Evolutionary conservation across 2,113 vertebrate genomes (phyloP), one percentile per base, ranked within the genome.

Genomic region (Platycercus adscitus): DNA sequence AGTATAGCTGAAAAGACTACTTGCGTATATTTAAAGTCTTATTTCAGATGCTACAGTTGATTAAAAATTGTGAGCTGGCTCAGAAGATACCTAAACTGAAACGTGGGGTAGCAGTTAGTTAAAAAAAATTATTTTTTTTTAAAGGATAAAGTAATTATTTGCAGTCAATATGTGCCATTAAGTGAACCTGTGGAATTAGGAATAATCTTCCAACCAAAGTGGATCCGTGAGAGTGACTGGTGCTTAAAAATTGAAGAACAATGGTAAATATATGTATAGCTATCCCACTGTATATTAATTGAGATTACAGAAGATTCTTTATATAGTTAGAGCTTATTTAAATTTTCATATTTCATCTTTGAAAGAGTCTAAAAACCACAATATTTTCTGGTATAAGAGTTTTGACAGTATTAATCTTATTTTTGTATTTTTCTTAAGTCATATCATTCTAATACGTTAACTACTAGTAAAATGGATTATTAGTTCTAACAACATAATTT

Each of bases 381-480:
- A 97, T 99, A 99, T 99, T 99, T 99, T 99, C 98, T 99, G 99
- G 98, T 99, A 99, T 98, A 98, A 98, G 98, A 98, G 97, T 98
- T 98, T 99, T 99, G 98, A 99, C 99, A 99, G 99, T 99, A 99
- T 99, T 99, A 99, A 99, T 99, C 99, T 99, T 99, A 99, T 99
- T 99, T 99, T 99, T 99, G 98, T 99, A 99, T 99, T 99, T 99
- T 99, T 98, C 98, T 98, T 99, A 99, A 98, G 98, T 98, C 97
- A 98, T 99, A 99, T 98, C 99, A 99, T 99, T 99, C 99, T 98
- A 99, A 99, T 99, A 99, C 82, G 98, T 98, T 98, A 98, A 98
- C 97, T 98, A 98, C 99, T 47, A 91, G 98, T 98, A 98, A 98
- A 98, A 96, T 98, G 96, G 97, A 88, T 98, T 98, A 97, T 98